A percentile compares a stretch with the other conserved stretches of the same genome.
These are phyloP conservation scores for Solea solea DNA, from an alignment of 2,113 vertebrate genomes.

Conservation along the genomic window DNA sequence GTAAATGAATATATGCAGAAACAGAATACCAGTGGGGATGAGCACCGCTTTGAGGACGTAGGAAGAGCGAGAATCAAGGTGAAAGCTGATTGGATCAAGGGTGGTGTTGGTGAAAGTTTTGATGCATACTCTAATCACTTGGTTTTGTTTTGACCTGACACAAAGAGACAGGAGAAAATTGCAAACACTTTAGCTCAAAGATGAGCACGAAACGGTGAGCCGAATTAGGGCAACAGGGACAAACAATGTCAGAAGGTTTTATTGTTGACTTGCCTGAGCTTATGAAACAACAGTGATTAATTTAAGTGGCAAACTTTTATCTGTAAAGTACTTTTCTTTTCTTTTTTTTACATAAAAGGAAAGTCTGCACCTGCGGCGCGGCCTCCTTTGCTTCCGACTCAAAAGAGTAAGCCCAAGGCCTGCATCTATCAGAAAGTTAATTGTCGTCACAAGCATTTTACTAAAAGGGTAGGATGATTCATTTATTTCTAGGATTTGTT, in stretches of 20 bases:
- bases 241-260: constrained; percentile 3
- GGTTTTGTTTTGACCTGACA: constrained; percentile 51
- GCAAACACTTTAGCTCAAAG: constrained; percentile 37
- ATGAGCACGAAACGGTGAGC: constrained; percentile 34
- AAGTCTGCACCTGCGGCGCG: neutral
- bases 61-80: constrained; percentile 58
- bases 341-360: neutral
- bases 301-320: constrained; percentile 13
- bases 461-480: neutral
- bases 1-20: constrained; percentile 71
- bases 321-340: neutral
- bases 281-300: neutral
- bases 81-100: constrained; percentile 62
- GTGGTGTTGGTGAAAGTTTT: constrained; percentile 40
- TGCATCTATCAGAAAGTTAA: neutral
- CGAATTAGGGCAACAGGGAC: constrained; percentile 9
- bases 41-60: constrained; percentile 33
- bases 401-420: neutral
- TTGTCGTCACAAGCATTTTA: neutral
- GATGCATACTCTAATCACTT: constrained; percentile 54
- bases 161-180: constrained; percentile 43
- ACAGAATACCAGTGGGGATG: constrained; percentile 46
- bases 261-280: constrained; percentile 2
- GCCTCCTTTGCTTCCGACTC: neutral
- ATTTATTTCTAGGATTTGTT: no score